These are phyloP conservation scores for Danaus melanippus DNA, from an alignment of 1,140 invertebrate species.

Conservation along the genomic window DNA sequence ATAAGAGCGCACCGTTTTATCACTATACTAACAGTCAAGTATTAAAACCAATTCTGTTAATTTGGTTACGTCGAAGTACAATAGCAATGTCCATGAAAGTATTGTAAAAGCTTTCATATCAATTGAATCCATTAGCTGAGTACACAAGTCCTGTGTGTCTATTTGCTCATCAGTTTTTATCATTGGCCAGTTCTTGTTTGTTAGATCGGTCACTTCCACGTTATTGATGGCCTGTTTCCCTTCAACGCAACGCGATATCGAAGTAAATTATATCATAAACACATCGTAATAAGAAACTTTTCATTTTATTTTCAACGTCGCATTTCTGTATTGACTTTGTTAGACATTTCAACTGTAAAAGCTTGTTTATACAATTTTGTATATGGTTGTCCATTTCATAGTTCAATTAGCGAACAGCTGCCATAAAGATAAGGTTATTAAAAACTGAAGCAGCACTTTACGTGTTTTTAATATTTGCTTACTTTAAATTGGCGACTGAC, in stretches of 20 bases:
- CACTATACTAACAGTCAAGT: no score
- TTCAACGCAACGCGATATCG: slow-evolving; percentile 26
- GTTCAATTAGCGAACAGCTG: slow-evolving; percentile 14
- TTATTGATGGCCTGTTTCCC: slow-evolving; percentile 63
- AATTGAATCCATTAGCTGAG: slow-evolving; percentile 72
- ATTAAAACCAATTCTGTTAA: slow-evolving; percentile 38
- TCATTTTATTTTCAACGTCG: slow-evolving; percentile 18
- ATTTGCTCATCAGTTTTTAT: slow-evolving; percentile 72
- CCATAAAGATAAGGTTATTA: slow-evolving; percentile 10
- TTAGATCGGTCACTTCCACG: slow-evolving; percentile 65
- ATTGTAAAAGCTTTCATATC: slow-evolving; percentile 72
- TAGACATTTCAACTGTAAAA: slow-evolving; percentile 28
- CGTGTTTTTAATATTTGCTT: no score
- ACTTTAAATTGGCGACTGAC: no score
- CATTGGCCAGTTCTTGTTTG: slow-evolving; percentile 68
- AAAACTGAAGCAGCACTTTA: slow-evolving; percentile 8
- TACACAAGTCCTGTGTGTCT: slow-evolving; percentile 65
- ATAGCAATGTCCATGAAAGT: slow-evolving; percentile 50
- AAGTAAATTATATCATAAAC: slow-evolving; percentile 40
- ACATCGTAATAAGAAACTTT: slow-evolving; percentile 27
- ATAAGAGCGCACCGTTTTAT: no score
- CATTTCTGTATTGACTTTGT: slow-evolving; percentile 20
- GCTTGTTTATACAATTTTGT: slow-evolving; percentile 31
- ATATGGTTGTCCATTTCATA: slow-evolving; percentile 24
- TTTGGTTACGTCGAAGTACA: slow-evolving; percentile 50